Percentiles rank a stretch among this genome's conserved stretches.
phyloP scores from a whole-genome alignment of 2,888 invertebrate species.

The Ochropacha duplaris region DNA sequence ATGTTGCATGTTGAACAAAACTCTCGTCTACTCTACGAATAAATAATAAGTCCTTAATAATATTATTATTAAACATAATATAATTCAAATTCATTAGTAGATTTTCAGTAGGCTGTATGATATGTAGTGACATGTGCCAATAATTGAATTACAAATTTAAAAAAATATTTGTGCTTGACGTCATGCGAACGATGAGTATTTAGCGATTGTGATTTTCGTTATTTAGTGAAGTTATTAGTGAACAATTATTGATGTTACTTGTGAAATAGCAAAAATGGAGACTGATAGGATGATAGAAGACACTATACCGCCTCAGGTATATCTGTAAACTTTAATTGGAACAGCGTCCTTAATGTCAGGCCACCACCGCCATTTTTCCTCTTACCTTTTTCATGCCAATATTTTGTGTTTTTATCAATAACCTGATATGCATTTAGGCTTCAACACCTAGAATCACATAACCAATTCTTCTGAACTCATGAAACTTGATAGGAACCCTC shows the following conservation, averaged over 20 bases:
- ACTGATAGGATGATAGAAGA: conserved; percentile 95
- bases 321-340: conserved; percentile 58
- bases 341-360: conserved; percentile 70
- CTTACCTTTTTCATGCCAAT: conserved; percentile 51
- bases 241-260: conserved; percentile 76
- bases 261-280: conserved; percentile 93
- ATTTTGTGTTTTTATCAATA: conserved; percentile 53
- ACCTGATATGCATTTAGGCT: conserved; percentile 20
- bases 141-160: conserved; percentile 24
- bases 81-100: too few relatives aligned
- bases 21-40: too few relatives aligned
- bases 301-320: conserved; percentile 75
- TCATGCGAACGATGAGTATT: conserved; percentile 74
- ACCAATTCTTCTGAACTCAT: neutral
- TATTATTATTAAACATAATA: too few relatives aligned
- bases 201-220: conserved; percentile 66
- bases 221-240: conserved; percentile 65
- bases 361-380: conserved; percentile 76
- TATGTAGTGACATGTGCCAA: conserved; percentile 12
- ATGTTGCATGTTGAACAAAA: too few relatives aligned
- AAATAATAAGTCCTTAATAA: too few relatives aligned
- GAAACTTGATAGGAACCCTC: neutral
- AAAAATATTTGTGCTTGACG: conserved; percentile 67
- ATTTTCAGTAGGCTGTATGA: neutral
- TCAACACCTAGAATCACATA: conserved; percentile 6